Evolutionary conservation across 1,140 invertebrate species (phyloP).

Genomic region (Adoxophyes honmai): DNA sequence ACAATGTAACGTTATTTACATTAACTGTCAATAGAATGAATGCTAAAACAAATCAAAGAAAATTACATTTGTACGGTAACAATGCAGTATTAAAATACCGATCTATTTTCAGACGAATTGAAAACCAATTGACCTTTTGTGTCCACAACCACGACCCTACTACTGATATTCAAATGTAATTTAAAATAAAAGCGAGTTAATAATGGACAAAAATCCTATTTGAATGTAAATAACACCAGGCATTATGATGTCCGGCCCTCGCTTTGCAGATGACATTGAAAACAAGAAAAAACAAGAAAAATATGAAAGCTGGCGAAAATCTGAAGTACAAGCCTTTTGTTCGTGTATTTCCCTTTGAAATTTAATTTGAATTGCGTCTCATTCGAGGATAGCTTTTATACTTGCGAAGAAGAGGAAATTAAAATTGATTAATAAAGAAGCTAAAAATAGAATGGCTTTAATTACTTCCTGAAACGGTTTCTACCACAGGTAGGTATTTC

Average conservation of each 20-base stretch:
- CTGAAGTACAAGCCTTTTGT: slow-evolving; percentile 56
- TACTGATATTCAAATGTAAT: not conserved
- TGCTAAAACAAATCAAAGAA: too few relatives aligned
- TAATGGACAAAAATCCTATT: slow-evolving; percentile 28
- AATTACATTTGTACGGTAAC: too few relatives aligned
- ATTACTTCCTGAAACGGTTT: too few relatives aligned
- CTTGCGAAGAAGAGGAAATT: not conserved
- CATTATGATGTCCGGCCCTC: slow-evolving; percentile 31
- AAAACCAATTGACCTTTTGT: not conserved
- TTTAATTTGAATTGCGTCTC: slow-evolving; percentile 68
- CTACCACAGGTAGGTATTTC: too few relatives aligned
- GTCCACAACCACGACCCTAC: too few relatives aligned
- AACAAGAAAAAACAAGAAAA: slow-evolving; percentile 63
- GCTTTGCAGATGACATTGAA: slow-evolving; percentile 47
- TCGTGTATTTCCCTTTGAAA: slow-evolving; percentile 58
- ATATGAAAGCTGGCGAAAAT: slow-evolving; percentile 62
- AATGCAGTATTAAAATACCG: too few relatives aligned
- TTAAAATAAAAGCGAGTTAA: slow-evolving; percentile 14
- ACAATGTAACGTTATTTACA: too few relatives aligned
- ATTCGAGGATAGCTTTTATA: slow-evolving; percentile 34
- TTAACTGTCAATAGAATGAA: too few relatives aligned
- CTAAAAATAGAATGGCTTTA: too few relatives aligned
- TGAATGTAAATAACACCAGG: slow-evolving; percentile 52
- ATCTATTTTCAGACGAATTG: too few relatives aligned
- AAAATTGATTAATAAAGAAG: too few relatives aligned